Evolutionary conservation across 2,113 vertebrate species (phyloP).

Genomic region (Rhabdomys dilectus): DNA sequence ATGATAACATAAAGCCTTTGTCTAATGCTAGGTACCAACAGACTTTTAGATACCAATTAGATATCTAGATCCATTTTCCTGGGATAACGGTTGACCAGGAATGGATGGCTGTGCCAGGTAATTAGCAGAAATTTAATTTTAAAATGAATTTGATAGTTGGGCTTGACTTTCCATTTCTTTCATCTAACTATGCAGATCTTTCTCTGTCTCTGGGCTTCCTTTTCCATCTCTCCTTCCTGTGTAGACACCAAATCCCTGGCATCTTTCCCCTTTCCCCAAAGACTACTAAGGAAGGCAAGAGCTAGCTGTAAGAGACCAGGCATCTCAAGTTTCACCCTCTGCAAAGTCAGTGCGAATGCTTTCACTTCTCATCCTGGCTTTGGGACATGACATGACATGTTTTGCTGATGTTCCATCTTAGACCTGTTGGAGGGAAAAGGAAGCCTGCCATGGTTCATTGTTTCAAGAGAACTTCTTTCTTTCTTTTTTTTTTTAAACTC

Average conservation of each 20-base stretch:
- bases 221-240: neutral
- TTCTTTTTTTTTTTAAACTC: neutral
- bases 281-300: neutral
- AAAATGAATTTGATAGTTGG: conserved; percentile 42
- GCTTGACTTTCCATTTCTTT: neutral
- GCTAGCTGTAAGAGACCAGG: neutral
- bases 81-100: neutral
- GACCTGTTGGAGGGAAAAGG: conserved; percentile 72
- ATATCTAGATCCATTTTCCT: conserved; percentile 34
- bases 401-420: conserved; percentile 66
- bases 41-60: neutral
- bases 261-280: neutral
- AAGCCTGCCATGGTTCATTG: conserved; percentile 78
- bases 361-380: conserved; percentile 72
- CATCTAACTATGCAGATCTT: neutral
- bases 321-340: neutral
- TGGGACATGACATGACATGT: conserved; percentile 80
- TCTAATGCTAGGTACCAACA: neutral
- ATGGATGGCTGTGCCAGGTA: neutral
- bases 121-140: conserved; percentile 53
- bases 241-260: neutral
- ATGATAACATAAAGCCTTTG: neutral
- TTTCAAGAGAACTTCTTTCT: conserved; percentile 56
- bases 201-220: neutral
- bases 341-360: conserved; percentile 59